Percentiles rank a stretch among this genome's conserved stretches.
Conservation (phyloP, 2,888 invertebrate species). For the Sminthurides aquaticus region DNA sequence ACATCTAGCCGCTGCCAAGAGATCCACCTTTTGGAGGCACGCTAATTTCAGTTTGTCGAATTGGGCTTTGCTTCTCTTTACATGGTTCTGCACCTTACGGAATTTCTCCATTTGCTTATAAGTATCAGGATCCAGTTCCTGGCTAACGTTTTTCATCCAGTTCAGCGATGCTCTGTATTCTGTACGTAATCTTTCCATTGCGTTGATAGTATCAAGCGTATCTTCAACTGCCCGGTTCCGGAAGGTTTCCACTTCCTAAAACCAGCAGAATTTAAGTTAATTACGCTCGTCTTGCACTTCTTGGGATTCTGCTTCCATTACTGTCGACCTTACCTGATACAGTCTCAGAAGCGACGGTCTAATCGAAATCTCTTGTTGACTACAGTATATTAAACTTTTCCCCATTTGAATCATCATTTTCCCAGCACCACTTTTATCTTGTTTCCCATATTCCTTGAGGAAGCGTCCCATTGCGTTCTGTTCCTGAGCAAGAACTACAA, state of each 20-base stretch:
- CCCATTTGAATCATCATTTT: conserved; percentile 74
- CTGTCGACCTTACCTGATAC: conserved; percentile 59
- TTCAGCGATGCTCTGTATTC: conserved; percentile 90
- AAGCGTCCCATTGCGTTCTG: conserved; percentile 91
- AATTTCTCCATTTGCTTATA: conserved; percentile 92
- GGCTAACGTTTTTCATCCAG: conserved; percentile 98
- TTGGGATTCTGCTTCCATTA: background rate
- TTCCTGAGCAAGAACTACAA: conserved; percentile 76
- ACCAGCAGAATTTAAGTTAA: background rate
- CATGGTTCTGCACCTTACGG: conserved; percentile 62
- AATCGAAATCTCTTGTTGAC: conserved; percentile 83
- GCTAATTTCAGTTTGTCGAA: conserved; percentile 93
- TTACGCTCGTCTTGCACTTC: too few relatives aligned
- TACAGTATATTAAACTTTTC: conserved; percentile 79
- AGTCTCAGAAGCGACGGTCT: conserved; percentile 77
- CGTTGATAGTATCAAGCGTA: conserved; percentile 78
- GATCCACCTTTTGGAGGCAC: conserved; percentile 94
- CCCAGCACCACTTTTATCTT: conserved; percentile 73
- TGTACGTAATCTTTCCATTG: conserved; percentile 90
- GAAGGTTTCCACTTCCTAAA: conserved; percentile 81
- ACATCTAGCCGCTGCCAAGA: conserved; percentile 93
- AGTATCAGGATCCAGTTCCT: conserved; percentile 92
- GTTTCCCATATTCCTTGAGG: conserved; percentile 84
- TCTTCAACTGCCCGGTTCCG: conserved; percentile 87
- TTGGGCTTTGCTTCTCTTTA: conserved; percentile 63